Evolutionary conservation across 2,797 vertebrate species (phyloP).

Genomic region (Apogon talboti): DNA sequence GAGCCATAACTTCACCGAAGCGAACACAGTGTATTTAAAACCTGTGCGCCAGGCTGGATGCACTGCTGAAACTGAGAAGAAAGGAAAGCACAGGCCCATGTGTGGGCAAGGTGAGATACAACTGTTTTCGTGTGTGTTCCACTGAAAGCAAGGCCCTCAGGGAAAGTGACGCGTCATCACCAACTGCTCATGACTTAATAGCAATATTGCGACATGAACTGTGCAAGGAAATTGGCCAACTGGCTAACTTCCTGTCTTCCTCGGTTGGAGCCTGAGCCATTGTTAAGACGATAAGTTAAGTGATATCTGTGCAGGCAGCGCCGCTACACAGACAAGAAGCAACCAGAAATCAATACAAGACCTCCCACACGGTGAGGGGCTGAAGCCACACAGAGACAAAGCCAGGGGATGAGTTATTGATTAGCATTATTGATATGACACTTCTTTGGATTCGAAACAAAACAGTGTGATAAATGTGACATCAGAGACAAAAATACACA

Average conservation of each 20-base stretch:
- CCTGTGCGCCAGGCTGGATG: constrained; percentile 28
- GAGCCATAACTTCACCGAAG: constrained; percentile 23
- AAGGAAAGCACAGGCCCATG: constrained; percentile 40
- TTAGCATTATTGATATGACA: constrained; percentile 11
- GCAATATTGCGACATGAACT: constrained; percentile 72
- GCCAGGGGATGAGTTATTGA: constrained; percentile 44
- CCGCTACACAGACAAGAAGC: constrained; percentile 35
- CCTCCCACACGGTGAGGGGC: constrained; percentile 22
- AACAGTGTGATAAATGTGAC: neutral
- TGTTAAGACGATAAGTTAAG: constrained; percentile 31
- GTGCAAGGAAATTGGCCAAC: constrained; percentile 74
- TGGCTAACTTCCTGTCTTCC: constrained; percentile 62
- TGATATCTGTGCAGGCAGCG: constrained; percentile 50
- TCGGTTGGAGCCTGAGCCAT: constrained; percentile 13
- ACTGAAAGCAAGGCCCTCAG: constrained; percentile 1
- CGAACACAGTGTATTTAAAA: constrained; percentile 30
- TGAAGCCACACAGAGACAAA: constrained; percentile 24
- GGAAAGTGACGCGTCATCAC: constrained; percentile 46
- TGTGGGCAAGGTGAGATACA: constrained; percentile 57
- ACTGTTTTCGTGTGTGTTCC: constrained; percentile 22
- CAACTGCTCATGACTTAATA: constrained; percentile 61
- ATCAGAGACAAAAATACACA: neutral
- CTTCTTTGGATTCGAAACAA: neutral
- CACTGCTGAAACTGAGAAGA: constrained; percentile 15
- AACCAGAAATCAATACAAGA: constrained; percentile 48